Percentiles rank a stretch among this genome's conserved stretches.
These are phyloP conservation scores for Ferdinandea cuprea DNA, from an alignment of 2,888 invertebrate species.

Conservation along the genomic window DNA sequence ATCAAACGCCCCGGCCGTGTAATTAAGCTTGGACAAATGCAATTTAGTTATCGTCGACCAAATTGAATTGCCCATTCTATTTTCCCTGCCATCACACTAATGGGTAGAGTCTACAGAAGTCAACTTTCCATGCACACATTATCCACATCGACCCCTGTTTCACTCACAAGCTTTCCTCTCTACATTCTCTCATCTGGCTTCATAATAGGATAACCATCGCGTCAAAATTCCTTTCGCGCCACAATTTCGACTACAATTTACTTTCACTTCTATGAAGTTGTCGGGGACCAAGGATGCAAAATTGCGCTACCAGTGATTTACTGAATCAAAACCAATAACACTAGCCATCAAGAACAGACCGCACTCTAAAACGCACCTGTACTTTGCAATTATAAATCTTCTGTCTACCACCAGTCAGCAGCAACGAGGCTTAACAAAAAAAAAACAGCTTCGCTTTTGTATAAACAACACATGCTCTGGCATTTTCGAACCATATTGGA, in stretches of 20 bases:
- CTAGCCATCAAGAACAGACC: constrained; percentile 55
- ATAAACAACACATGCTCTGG: constrained; percentile 65
- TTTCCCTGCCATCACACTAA: too few relatives aligned
- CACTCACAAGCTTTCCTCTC: too few relatives aligned
- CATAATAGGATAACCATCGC: too few relatives aligned
- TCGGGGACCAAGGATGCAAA: constrained; percentile 17
- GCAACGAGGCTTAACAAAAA: constrained; percentile 9
- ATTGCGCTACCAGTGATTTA: constrained; percentile 35
- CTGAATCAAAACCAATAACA: constrained; percentile 34
- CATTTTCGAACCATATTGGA: constrained; percentile 55
- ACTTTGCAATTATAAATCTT: constrained; percentile 63
- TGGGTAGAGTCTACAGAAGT: too few relatives aligned
- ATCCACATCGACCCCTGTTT: too few relatives aligned
- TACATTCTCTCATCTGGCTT: too few relatives aligned
- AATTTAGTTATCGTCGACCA: too few relatives aligned
- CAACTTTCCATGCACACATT: too few relatives aligned
- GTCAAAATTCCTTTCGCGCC: too few relatives aligned
- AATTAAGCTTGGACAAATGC: too few relatives aligned
- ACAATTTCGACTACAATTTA: constrained; percentile 15
- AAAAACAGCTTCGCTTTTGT: background rate
- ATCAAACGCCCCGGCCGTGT: too few relatives aligned
- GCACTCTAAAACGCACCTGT: constrained; percentile 65
- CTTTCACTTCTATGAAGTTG: constrained; percentile 47
- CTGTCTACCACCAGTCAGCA: background rate
- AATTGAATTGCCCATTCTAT: too few relatives aligned